phyloP scores from a whole-genome alignment of 2,888 invertebrate genomes.

The Leucoma salicis region DNA sequence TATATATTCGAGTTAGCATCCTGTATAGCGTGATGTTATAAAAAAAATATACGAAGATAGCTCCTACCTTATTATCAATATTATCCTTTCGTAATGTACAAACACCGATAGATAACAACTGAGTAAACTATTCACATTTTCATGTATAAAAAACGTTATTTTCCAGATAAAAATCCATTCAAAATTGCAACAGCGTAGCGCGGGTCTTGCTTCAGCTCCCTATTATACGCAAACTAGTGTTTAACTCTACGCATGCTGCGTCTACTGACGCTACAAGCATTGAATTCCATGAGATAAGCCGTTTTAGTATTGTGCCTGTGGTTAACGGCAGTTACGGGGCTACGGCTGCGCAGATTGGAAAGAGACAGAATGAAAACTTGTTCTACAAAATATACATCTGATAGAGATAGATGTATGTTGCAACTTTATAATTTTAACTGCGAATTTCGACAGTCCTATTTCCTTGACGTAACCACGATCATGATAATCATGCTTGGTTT shows the following conservation, averaged over 20 bases:
- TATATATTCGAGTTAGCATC: too few relatives aligned
- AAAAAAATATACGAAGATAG: not conserved
- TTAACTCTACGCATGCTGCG: constrained; percentile 40
- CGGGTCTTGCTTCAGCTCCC: too few relatives aligned
- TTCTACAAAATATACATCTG: constrained; percentile 17
- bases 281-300: constrained; percentile 38
- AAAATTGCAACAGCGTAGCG: constrained; percentile 11
- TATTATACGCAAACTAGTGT: constrained; percentile 37
- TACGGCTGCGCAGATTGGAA: constrained; percentile 35
- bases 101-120: constrained; percentile 21
- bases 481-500: too few relatives aligned
- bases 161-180: constrained; percentile 14
- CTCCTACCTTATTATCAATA: constrained; percentile 37
- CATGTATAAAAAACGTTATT: constrained; percentile 43
- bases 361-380: constrained; percentile 52
- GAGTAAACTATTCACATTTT: constrained; percentile 47
- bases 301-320: constrained; percentile 28
- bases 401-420: constrained; percentile 42
- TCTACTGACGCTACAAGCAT: constrained; percentile 49
- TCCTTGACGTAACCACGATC: constrained; percentile 62
- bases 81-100: constrained; percentile 24
- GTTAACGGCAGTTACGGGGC: too few relatives aligned
- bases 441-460: constrained; percentile 44
- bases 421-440: constrained; percentile 12
- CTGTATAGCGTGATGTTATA: not conserved